Percentiles rank a stretch among this genome's conserved stretches.
Conservation (phyloP, 2,888 invertebrate genomes). For the Drosophila colorata region DNA sequence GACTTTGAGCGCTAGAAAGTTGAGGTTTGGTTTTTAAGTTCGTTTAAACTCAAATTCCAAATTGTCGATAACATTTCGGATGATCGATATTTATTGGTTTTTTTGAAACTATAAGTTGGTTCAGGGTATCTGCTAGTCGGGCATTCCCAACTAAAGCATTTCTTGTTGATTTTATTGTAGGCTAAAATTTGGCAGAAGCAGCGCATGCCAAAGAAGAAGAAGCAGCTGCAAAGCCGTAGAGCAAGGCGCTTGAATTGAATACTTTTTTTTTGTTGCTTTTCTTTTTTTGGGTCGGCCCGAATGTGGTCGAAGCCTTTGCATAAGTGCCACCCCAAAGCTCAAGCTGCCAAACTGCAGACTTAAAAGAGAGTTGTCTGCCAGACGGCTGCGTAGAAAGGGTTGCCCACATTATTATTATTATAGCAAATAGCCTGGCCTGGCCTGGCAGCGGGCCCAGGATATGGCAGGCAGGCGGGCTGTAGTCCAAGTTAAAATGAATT, state of each 20-base stretch:
- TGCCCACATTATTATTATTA: slow-evolving; percentile 53
- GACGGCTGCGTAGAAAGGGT: slow-evolving; percentile 59
- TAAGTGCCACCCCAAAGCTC: slow-evolving; percentile 40
- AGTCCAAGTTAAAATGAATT: slow-evolving; percentile 74
- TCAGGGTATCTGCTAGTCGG: not conserved
- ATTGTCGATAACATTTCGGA: no score
- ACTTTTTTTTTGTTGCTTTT: slow-evolving; percentile 38
- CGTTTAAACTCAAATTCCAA: no score
- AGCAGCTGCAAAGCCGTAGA: slow-evolving; percentile 16
- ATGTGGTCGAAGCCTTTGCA: slow-evolving; percentile 45
- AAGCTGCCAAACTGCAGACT: slow-evolving; percentile 8
- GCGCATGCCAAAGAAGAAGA: slow-evolving; percentile 8
- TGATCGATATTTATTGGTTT: no score
- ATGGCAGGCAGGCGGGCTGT: slow-evolving; percentile 11
- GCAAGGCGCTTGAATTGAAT: slow-evolving; percentile 63
- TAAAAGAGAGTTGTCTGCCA: slow-evolving; percentile 46
- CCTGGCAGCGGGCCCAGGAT: slow-evolving; percentile 13
- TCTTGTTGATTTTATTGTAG: slow-evolving; percentile 14
- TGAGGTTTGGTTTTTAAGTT: no score
- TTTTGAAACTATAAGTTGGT: no score
- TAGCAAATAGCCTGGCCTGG: slow-evolving; percentile 35
- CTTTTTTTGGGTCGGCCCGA: slow-evolving; percentile 1
- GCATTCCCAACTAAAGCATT: not conserved
- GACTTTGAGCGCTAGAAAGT: no score
- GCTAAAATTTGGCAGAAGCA: slow-evolving; percentile 31